These are phyloP conservation scores for Creontiades dilutus DNA, from an alignment of 2,888 invertebrate genomes.

Conservation along the genomic window DNA sequence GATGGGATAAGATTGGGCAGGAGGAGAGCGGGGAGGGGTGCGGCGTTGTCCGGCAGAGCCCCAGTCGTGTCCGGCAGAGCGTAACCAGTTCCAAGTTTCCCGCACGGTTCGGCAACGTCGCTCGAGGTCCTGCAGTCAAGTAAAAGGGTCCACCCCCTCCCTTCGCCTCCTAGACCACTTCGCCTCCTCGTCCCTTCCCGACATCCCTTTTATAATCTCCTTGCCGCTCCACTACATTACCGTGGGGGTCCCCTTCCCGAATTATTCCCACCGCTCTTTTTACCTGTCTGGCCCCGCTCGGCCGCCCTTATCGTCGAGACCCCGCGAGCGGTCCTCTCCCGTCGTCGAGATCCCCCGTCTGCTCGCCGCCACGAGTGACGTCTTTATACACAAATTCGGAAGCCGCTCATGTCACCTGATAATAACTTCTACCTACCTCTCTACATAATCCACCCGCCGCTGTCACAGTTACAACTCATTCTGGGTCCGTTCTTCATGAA, in stretches of 20 bases:
- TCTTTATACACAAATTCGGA: neutral
- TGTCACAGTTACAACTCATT: too few relatives aligned
- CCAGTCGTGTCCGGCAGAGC: conserved; percentile 45
- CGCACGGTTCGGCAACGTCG: conserved; percentile 58
- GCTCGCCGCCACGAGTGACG: neutral
- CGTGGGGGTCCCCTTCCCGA: conserved; percentile 17
- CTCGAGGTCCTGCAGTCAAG: conserved; percentile 43
- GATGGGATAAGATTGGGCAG: conserved; percentile 24
- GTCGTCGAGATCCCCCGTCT: conserved; percentile 31
- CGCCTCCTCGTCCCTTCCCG: neutral
- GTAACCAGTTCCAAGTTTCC: conserved; percentile 57
- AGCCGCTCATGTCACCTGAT: neutral
- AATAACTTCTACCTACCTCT: neutral
- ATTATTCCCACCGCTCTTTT: conserved; percentile 2
- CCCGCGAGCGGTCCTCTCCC: neutral
- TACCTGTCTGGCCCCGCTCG: conserved; percentile 1
- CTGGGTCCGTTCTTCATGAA: too few relatives aligned
- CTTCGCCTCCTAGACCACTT: too few relatives aligned
- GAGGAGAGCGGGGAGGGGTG: neutral
- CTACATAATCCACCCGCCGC: too few relatives aligned
- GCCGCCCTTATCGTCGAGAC: conserved; percentile 11
- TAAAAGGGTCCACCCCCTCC: conserved; percentile 22
- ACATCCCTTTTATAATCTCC: conserved; percentile 26
- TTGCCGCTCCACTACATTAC: conserved; percentile 44
- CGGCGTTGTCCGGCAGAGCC: conserved; percentile 26